Evolutionary conservation across 2,888 invertebrate genomes (phyloP), one percentile per base, ranked within the genome.

Genomic region (Caprella mutica): DNA sequence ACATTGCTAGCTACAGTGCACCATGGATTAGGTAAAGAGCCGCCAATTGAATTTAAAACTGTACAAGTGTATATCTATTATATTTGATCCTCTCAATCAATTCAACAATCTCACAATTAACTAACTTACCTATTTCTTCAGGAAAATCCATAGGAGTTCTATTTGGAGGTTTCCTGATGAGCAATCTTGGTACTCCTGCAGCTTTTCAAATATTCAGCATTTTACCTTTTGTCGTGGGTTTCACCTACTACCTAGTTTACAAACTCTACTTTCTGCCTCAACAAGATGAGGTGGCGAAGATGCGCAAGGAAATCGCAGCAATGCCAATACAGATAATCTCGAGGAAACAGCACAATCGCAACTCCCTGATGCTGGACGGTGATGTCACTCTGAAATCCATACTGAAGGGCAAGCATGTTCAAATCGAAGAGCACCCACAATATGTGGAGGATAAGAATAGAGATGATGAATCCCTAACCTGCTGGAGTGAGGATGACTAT

Each of bases 1-100:
- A 85, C 85, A 14, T 74, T 85, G 64, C 75, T 85, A 12, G 85
- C 85, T n/a, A 84, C 85, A 19, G 72, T 85, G n/a, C 85, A 86
- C 70, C 85, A 82, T 69, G 85, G 85, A 67, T 83, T 85, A 58
- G 86, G 85, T 83, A 70, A 71, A 76, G n/a, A 27, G 12, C 4
- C 3, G 17, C n/a, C 12, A 43, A 21, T n/a, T 43, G 17, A 12
- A 17, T 12, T 46, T 52, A 12, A 21, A 19, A n/a, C n/a, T 24
- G 19, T 48, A 23, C 27, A 50, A 27, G 17, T 23, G 27, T 27
- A 27, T 50, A 24, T 50, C 17, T 50, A 26, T 50, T n/a, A n/a
- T n/a, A n/a, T n/a, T n/a, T n/a, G n/a, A n/a, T n/a, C n/a, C n/a
- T n/a, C n/a, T n/a, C n/a, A n/a, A n/a, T n/a, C n/a, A n/a, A n/a